phyloP scores from a whole-genome alignment of 2,888 invertebrate genomes.

The Barypeithes pellucidus region DNA sequence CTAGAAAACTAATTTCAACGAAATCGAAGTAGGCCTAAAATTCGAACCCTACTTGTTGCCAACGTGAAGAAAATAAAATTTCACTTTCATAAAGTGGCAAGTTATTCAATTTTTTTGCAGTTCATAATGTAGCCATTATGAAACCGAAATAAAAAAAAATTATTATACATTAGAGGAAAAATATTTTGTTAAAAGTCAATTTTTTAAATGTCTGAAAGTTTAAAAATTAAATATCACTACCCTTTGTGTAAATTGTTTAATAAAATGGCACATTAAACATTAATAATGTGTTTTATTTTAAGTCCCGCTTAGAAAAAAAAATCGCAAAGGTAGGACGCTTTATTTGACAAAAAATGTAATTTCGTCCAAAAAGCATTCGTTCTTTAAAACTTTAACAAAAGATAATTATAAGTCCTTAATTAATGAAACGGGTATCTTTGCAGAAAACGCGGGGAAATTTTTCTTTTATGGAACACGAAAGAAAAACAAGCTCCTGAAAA shows the following conservation, averaged over 20 bases:
- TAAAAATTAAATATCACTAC: not conserved
- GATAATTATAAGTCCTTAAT: constrained; percentile 39
- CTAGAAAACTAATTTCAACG: too few relatives aligned
- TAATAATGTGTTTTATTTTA: constrained; percentile 18
- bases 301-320: constrained; percentile 7
- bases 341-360: constrained; percentile 22
- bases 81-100: too few relatives aligned
- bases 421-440: constrained; percentile 37
- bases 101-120: too few relatives aligned
- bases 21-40: too few relatives aligned
- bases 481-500: constrained; percentile 32
- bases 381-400: constrained; percentile 2
- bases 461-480: constrained; percentile 34
- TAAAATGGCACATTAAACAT: not conserved
- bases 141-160: too few relatives aligned
- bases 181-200: not conserved
- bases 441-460: constrained; percentile 21
- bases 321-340: constrained; percentile 12
- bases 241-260: constrained; percentile 4
- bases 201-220: not conserved
- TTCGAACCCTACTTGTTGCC: too few relatives aligned
- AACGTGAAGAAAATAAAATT: too few relatives aligned
- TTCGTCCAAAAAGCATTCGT: constrained; percentile 4
- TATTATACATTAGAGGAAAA: too few relatives aligned
- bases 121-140: too few relatives aligned